A percentile compares a stretch with the other conserved stretches of the same genome.
phyloP scores from a whole-genome alignment of 2,797 vertebrate genomes.

The Glossophaga mutica region DNA sequence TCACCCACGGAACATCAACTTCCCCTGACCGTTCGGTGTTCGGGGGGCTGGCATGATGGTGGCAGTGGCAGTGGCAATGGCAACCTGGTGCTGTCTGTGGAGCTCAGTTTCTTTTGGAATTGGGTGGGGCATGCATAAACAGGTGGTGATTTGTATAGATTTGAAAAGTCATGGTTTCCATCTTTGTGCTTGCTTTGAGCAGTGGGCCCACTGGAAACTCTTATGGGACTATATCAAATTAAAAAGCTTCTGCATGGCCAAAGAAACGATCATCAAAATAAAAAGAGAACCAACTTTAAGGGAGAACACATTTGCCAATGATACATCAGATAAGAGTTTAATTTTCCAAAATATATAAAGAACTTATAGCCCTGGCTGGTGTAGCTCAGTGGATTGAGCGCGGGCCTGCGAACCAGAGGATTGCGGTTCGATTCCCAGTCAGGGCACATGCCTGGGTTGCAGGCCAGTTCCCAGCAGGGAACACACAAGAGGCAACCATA shows the following conservation, averaged over 20 bases:
- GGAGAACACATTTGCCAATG: not conserved
- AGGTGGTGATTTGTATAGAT: not conserved
- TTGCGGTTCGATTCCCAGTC: too few species aligned
- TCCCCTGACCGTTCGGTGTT: constrained; percentile 15
- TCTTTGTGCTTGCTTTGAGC: not conserved
- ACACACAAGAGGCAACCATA: too few species aligned
- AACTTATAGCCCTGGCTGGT: too few species aligned
- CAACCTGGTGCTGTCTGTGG: not conserved
- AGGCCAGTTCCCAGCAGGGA: too few species aligned
- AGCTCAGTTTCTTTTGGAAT: not conserved
- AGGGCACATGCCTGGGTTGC: too few species aligned
- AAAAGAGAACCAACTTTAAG: not conserved
- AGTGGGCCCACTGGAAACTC: not conserved
- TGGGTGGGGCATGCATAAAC: not conserved
- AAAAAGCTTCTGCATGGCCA: not conserved
- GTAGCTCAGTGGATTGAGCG: too few species aligned
- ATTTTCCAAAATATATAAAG: too few species aligned
- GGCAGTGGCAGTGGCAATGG: not conserved
- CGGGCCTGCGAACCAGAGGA: too few species aligned
- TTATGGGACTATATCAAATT: not conserved
- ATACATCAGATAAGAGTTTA: not conserved
- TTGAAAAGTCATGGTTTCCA: not conserved
- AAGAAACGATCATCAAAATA: not conserved
- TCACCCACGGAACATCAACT: not conserved
- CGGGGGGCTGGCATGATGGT: not conserved